Conservation (phyloP, 2,797 vertebrate species). For the Helarctos malayanus region DNA sequence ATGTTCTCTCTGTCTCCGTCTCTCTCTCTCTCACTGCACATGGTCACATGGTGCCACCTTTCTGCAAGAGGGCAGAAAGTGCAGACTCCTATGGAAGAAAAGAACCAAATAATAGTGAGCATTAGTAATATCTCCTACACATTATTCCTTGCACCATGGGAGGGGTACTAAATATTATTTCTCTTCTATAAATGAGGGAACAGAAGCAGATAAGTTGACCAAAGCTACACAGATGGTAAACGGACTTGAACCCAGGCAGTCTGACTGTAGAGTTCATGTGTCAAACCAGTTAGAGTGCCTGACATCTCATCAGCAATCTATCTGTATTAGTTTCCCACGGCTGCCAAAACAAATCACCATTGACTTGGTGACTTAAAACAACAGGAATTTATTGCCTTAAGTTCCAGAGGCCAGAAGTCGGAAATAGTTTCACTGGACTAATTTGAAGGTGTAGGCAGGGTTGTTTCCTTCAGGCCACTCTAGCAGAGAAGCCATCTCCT, state of each 20-base stretch:
- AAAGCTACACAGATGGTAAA: not conserved
- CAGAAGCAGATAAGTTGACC: not conserved
- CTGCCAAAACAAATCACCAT: slow-evolving; percentile 6
- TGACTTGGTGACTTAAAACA: not conserved
- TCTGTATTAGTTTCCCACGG: not conserved
- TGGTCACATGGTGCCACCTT: not conserved
- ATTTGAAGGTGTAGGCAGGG: not conserved
- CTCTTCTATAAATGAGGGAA: not conserved
- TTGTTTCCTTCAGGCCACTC: not conserved
- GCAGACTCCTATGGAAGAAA: not conserved
- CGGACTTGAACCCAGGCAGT: not conserved
- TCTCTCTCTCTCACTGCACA: not conserved
- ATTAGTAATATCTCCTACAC: not conserved
- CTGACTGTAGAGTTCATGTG: not conserved
- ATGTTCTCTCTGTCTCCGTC: not conserved
- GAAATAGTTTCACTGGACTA: not conserved
- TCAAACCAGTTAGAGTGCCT: not conserved
- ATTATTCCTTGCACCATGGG: not conserved
- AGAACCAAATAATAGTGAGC: not conserved
- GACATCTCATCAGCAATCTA: not conserved
- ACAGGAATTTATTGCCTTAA: not conserved
- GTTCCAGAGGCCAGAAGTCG: not conserved
- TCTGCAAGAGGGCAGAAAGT: not conserved
- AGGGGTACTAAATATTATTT: not conserved
- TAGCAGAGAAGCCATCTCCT: not conserved